A percentile compares a stretch with the other conserved stretches of the same genome.
These are phyloP conservation scores for Pogoniulus pusillus DNA, from an alignment of 2,797 vertebrate species.

Conservation along the genomic window DNA sequence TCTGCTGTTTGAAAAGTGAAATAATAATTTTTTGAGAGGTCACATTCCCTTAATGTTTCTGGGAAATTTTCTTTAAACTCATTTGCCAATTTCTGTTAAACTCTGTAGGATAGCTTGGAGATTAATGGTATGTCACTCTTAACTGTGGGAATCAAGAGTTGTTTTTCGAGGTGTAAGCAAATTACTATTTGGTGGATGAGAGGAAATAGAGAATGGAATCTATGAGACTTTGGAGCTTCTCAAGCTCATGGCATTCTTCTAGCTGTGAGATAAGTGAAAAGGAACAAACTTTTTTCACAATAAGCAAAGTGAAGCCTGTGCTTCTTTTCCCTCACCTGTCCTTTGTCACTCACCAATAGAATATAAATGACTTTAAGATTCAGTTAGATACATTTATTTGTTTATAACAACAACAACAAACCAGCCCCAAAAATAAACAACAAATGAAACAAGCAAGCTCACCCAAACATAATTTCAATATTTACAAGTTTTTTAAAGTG, in stretches of 20 bases:
- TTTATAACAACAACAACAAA: neutral
- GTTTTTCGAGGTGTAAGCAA: fast-evolving
- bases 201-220: neutral
- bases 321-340: neutral
- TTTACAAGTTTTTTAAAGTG: fast-evolving
- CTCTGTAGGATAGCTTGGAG: neutral
- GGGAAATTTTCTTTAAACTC: neutral
- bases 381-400: neutral
- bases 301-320: neutral
- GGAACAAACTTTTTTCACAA: neutral
- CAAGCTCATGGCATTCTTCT: neutral
- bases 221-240: neutral
- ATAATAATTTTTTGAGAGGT: neutral
- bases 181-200: neutral
- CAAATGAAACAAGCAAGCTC: neutral
- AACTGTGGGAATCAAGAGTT: neutral
- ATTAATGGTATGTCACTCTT: neutral
- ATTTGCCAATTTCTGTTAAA: neutral
- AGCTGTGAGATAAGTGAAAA: neutral
- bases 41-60: neutral
- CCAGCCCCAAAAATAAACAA: no score
- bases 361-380: neutral
- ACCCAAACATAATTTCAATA: neutral
- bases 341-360: neutral
- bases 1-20: neutral